Evolutionary conservation across 1,140 invertebrate genomes (phyloP).

Genomic region (Drosophila micromelanica): DNA sequence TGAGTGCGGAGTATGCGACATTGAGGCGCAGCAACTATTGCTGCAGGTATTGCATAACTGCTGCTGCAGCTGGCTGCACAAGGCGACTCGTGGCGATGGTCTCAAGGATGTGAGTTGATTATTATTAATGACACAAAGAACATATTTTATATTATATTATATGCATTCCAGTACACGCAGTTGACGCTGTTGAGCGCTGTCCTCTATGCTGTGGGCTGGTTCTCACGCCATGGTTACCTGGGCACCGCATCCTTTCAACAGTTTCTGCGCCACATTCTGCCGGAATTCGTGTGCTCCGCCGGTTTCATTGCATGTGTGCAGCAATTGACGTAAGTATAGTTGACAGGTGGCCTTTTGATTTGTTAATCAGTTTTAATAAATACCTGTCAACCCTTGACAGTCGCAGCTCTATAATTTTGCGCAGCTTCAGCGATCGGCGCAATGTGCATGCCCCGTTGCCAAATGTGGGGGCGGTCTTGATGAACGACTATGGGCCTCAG

Average conservation of each 20-base stretch:
- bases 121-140: background rate
- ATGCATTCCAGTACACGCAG: conserved; percentile 64
- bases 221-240: conserved; percentile 43
- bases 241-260: conserved; percentile 43
- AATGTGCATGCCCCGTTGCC: conserved; percentile 68
- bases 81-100: conserved; percentile 38
- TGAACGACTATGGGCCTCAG: conserved; percentile 68
- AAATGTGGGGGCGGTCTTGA: conserved; percentile 75
- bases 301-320: conserved; percentile 58
- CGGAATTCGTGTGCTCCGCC: conserved; percentile 62
- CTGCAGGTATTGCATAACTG: conserved; percentile 71
- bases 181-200: conserved; percentile 62
- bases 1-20: conserved; percentile 57
- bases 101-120: conserved; percentile 66
- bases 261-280: conserved; percentile 62
- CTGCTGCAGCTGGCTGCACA: conserved; percentile 77
- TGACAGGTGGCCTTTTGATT: conserved; percentile 9
- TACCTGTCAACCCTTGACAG: conserved; percentile 40
- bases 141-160: background rate
- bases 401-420: conserved; percentile 67
- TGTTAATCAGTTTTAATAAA: conserved; percentile 53
- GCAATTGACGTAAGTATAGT: conserved; percentile 59
- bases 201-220: conserved; percentile 69
- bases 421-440: conserved; percentile 60
- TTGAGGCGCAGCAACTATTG: conserved; percentile 57